Evolutionary conservation across 2,113 vertebrate species (phyloP).

Genomic region (Vulpes lagopus): DNA sequence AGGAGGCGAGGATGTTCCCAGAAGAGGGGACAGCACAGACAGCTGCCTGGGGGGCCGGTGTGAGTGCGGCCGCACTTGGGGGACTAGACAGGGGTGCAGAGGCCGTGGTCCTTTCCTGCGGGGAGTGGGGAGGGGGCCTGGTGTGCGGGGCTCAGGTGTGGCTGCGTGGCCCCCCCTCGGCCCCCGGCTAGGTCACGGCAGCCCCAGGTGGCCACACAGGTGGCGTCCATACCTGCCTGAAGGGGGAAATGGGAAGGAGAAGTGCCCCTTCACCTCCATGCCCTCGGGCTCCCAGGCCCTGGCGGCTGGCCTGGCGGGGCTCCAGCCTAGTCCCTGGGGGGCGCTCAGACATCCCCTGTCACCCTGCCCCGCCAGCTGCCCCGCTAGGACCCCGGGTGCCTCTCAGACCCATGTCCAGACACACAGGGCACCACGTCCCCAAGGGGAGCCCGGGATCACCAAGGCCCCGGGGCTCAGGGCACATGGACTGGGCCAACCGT

Average conservation of each 20-base stretch:
- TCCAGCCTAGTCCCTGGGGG: not conserved
- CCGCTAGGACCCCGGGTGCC: not conserved
- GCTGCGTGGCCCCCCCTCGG: accelerated
- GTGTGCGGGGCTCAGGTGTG: not conserved
- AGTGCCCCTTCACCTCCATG: too few relatives aligned
- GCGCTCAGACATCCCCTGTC: accelerated
- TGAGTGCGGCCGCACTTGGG: not conserved
- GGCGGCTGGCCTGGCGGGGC: not conserved
- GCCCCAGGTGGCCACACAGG: not conserved
- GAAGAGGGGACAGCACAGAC: not conserved
- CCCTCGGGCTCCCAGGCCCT: not conserved
- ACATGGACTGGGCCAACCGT: not conserved
- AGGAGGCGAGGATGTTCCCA: not conserved
- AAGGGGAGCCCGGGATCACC: not conserved
- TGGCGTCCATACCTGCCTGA: not conserved
- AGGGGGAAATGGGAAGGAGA: accelerated
- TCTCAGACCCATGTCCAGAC: not conserved
- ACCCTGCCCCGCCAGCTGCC: too few relatives aligned
- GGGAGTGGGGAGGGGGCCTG: not conserved
- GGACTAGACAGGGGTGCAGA: not conserved
- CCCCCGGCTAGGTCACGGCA: not conserved
- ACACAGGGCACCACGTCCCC: accelerated
- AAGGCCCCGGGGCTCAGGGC: not conserved
- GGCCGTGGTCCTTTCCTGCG: not conserved
- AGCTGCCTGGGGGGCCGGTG: too few relatives aligned